Percentiles rank a stretch among this genome's conserved stretches.
phyloP scores from a whole-genome alignment of 2,888 invertebrate species.

The Watsonalla binaria region DNA sequence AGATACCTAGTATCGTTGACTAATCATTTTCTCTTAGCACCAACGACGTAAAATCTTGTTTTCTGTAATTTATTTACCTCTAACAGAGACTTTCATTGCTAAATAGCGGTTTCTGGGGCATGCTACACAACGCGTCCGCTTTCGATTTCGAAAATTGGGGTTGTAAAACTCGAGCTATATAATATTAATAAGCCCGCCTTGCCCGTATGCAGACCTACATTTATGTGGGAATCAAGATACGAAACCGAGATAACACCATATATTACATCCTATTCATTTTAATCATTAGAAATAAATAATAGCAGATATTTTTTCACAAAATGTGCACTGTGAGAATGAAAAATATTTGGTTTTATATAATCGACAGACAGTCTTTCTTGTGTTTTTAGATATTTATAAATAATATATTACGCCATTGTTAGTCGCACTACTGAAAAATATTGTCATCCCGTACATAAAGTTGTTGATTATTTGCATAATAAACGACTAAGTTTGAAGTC shows the following conservation, averaged over 20 bases:
- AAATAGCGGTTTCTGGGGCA: constrained; percentile 3
- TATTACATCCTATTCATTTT: no score
- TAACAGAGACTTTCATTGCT: constrained; percentile 2
- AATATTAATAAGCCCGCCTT: not conserved
- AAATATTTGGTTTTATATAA: no score
- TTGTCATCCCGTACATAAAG: not conserved
- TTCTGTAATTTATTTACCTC: constrained; percentile 3
- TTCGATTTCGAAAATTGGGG: constrained; percentile 1
- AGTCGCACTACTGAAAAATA: no score
- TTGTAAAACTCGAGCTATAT: not conserved
- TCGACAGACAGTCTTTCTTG: no score
- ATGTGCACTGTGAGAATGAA: no score
- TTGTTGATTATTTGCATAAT: constrained; percentile 1
- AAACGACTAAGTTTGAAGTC: not conserved
- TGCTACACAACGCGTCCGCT: not conserved
- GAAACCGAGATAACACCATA: not conserved
- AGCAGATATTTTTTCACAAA: no score
- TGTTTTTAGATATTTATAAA: no score
- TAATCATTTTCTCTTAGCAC: not conserved
- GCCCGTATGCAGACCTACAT: not conserved
- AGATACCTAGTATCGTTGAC: not conserved
- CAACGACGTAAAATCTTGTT: constrained; percentile 1
- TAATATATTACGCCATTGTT: no score
- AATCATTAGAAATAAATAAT: no score
- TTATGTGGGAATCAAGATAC: not conserved